phyloP scores from a whole-genome alignment of 2,797 vertebrate species.

The Tragelaphus oryx region DNA sequence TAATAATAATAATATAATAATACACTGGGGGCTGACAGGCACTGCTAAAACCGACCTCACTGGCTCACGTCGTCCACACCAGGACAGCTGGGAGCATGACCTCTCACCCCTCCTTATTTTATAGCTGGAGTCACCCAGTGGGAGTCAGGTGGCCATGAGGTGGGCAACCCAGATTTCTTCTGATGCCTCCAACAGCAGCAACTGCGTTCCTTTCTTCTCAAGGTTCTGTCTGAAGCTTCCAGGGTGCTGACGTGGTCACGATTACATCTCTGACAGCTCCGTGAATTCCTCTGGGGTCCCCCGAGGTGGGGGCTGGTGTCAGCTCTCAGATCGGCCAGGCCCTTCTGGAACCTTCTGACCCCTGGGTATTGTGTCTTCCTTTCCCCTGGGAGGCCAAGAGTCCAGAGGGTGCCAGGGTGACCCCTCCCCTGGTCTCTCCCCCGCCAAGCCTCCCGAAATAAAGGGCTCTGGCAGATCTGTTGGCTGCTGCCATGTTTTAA shows the following conservation, averaged over 20 bases:
- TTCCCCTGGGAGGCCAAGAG: background rate
- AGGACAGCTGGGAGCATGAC: background rate
- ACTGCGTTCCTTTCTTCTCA: background rate
- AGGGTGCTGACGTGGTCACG: background rate
- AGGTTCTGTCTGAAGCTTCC: background rate
- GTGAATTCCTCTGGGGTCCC: background rate
- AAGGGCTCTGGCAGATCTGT: background rate
- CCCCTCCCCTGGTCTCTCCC: background rate
- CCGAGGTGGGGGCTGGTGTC: background rate
- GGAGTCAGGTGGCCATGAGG: fast-evolving
- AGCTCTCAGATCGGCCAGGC: background rate
- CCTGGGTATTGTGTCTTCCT: background rate
- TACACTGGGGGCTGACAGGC: fast-evolving
- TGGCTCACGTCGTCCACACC: background rate
- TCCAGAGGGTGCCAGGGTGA: background rate
- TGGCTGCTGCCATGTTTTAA: background rate
- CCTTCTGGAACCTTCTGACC: background rate
- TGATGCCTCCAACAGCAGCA: fast-evolving
- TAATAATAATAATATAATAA: background rate
- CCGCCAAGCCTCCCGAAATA: background rate
- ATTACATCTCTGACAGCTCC: background rate
- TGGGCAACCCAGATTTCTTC: fast-evolving
- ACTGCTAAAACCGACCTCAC: fast-evolving
- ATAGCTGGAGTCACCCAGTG: fast-evolving
- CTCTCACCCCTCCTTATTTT: background rate